A percentile compares a stretch with the other conserved stretches of the same genome.
Evolutionary conservation across 2,888 invertebrate genomes (phyloP).

Genomic region (Halocaridina rubra): DNA sequence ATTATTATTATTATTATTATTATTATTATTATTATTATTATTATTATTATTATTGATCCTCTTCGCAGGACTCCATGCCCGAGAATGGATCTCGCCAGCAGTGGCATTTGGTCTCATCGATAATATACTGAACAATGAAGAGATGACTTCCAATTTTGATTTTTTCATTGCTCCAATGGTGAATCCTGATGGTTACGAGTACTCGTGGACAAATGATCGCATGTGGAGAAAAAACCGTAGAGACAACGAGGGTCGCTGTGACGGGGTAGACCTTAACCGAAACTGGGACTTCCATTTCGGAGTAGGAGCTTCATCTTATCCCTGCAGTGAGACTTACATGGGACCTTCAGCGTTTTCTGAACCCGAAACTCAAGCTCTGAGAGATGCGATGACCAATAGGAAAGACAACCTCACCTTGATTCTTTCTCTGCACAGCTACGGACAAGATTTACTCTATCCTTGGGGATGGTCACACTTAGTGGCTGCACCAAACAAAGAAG

Average conservation of each 20-base stretch:
- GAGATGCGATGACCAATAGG: slow-evolving; percentile 25
- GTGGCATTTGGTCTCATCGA: slow-evolving; percentile 23
- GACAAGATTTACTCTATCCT: slow-evolving; percentile 66
- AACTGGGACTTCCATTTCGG: slow-evolving; percentile 67
- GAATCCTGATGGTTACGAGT: slow-evolving; percentile 90
- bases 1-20: no score
- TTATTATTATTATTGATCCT: no score
- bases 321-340: slow-evolving; percentile 50
- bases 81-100: slow-evolving; percentile 48
- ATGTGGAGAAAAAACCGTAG: slow-evolving; percentile 64
- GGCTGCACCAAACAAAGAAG: neutral
- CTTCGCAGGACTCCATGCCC: slow-evolving; percentile 34
- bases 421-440: slow-evolving; percentile 66
- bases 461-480: slow-evolving; percentile 64
- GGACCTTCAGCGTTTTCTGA: slow-evolving; percentile 63
- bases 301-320: slow-evolving; percentile 37
- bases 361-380: slow-evolving; percentile 54
- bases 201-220: slow-evolving; percentile 70
- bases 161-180: slow-evolving; percentile 80
- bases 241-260: slow-evolving; percentile 63
- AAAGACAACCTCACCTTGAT: slow-evolving; percentile 24
- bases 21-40: no score
- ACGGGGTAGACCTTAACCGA: slow-evolving; percentile 69
- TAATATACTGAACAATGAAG: neutral
- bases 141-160: slow-evolving; percentile 69